A percentile compares a stretch with the other conserved stretches of the same genome.
These are phyloP conservation scores for Epinotia brunnichana DNA, from an alignment of 2,888 invertebrate genomes.

Conservation along the genomic window DNA sequence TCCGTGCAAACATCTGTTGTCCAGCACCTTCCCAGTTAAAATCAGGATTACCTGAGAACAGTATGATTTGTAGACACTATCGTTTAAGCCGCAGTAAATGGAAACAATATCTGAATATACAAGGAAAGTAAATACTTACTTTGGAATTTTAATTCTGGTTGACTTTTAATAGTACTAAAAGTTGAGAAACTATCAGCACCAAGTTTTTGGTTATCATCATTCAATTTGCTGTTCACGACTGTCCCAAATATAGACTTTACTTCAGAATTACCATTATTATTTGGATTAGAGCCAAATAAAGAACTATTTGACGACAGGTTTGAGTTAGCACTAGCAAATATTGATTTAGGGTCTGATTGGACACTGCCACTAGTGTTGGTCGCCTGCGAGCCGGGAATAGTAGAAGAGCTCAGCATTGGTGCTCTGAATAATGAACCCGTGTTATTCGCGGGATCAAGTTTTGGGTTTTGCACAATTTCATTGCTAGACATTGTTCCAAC, in stretches of 20 bases:
- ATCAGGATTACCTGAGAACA: conserved; percentile 70
- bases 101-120: not conserved
- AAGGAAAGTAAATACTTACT: conserved; percentile 21
- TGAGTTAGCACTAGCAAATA: conserved; percentile 56
- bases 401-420: conserved; percentile 36
- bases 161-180: conserved; percentile 65
- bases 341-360: conserved; percentile 52
- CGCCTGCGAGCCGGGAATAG: conserved; percentile 42
- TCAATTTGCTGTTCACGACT: conserved; percentile 52
- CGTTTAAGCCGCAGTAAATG: not conserved
- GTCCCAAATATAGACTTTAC: conserved; percentile 62
- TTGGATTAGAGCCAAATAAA: conserved; percentile 18
- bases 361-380: conserved; percentile 52
- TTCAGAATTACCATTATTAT: conserved; percentile 13
- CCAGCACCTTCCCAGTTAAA: conserved; percentile 88
- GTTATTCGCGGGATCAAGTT: conserved; percentile 49
- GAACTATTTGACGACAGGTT: conserved; percentile 55
- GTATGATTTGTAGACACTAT: not conserved
- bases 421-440: conserved; percentile 21
- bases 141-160: conserved; percentile 54
- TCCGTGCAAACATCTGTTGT: conserved; percentile 82
- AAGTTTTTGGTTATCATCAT: conserved; percentile 52
- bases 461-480: conserved; percentile 53
- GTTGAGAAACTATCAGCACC: conserved; percentile 53
- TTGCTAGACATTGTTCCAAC: conserved; percentile 49